Evolutionary conservation across 2,797 vertebrate genomes (phyloP).

Genomic region (Graptemys geographica): DNA sequence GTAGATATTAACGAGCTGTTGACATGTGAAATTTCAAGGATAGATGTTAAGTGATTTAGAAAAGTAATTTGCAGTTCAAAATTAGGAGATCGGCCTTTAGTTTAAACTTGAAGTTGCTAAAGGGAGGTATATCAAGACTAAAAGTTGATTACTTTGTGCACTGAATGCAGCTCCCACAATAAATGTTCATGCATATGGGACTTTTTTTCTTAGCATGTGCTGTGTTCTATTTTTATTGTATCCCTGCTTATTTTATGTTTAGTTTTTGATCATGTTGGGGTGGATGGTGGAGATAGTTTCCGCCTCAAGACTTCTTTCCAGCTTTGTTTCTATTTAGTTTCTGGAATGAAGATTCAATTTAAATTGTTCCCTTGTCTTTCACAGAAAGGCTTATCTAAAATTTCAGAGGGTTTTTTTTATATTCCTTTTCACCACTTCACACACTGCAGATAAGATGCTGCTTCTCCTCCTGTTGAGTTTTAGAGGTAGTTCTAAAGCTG

Average conservation of each 20-base stretch:
- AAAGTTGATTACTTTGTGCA: slow-evolving; percentile 57
- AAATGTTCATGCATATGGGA: slow-evolving; percentile 24
- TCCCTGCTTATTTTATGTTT: not conserved
- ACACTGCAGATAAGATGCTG: not conserved
- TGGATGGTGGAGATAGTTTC: not conserved
- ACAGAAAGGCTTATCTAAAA: not conserved
- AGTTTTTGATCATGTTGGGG: not conserved
- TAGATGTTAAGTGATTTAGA: slow-evolving; percentile 81
- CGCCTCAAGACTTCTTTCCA: too few relatives aligned
- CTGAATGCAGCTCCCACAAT: slow-evolving; percentile 34
- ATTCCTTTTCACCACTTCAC: not conserved
- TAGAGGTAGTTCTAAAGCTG: not conserved
- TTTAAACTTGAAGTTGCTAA: slow-evolving; percentile 72
- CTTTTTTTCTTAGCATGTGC: not conserved
- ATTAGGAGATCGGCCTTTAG: slow-evolving; percentile 66
- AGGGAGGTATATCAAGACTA: slow-evolving; percentile 53
- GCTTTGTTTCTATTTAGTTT: not conserved
- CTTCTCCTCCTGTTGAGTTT: not conserved
- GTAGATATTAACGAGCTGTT: slow-evolving; percentile 82
- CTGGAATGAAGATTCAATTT: not conserved
- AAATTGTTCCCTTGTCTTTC: not conserved
- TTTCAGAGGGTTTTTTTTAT: not conserved
- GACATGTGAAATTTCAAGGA: slow-evolving; percentile 82
- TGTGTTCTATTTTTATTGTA: not conserved
- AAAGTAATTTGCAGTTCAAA: slow-evolving; percentile 82